Evolutionary conservation across 1,140 invertebrate species (phyloP).

Genomic region (Aphelenchoides besseyi): DNA sequence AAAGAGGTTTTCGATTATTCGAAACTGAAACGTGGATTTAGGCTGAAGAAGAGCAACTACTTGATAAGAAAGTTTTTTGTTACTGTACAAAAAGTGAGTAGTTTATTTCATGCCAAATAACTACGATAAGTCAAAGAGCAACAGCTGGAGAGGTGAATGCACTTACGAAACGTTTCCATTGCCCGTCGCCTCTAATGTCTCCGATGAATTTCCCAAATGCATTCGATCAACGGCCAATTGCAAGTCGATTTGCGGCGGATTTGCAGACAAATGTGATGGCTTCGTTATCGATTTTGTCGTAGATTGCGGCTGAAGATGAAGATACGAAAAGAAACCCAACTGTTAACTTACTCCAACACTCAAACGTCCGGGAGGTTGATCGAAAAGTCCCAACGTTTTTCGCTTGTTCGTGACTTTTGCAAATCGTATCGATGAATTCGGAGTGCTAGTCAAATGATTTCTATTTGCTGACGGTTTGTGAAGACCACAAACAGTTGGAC

Average conservation of each 20-base stretch:
- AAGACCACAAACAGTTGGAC: slow-evolving; percentile 12
- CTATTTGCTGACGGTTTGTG: neutral
- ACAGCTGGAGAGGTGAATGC: neutral
- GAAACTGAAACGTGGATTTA: neutral
- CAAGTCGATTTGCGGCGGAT: neutral
- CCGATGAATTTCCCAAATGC: neutral
- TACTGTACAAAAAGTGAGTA: no score
- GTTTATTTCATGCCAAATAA: neutral
- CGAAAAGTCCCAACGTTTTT: neutral
- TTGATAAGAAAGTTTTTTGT: neutral
- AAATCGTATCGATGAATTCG: neutral
- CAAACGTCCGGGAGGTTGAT: neutral
- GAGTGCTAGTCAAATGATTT: neutral
- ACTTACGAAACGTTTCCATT: slow-evolving; percentile 12
- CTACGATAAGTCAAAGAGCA: neutral
- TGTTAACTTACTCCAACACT: neutral
- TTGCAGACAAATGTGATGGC: neutral
- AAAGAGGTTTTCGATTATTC: no score
- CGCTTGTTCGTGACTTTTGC: neutral
- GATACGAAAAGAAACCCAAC: neutral
- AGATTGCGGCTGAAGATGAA: neutral
- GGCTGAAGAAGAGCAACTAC: neutral
- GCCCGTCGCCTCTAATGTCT: neutral
- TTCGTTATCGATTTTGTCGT: neutral
- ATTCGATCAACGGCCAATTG: neutral